A percentile compares a stretch with the other conserved stretches of the same genome.
phyloP scores from a whole-genome alignment of 2,797 vertebrate species.

The Sparidentex hasta region DNA sequence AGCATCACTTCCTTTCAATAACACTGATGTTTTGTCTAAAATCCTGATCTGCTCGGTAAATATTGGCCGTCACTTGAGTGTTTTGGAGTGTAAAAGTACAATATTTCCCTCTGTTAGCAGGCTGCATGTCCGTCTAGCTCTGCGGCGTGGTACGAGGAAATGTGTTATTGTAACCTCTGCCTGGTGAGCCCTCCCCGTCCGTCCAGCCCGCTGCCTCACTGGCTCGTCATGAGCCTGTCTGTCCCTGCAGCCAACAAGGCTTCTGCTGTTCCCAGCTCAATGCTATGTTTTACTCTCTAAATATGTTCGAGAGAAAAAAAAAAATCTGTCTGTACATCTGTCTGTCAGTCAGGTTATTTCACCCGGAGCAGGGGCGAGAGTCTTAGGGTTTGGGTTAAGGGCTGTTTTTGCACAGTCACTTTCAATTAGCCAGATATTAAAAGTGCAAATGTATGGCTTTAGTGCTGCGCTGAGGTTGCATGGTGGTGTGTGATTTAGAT shows the following conservation, averaged over 20 bases:
- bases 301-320: constrained; percentile 76
- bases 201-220: constrained; percentile 77
- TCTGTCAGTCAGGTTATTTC: constrained; percentile 75
- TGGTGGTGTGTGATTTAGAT: constrained; percentile 45
- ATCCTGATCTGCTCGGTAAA: not conserved
- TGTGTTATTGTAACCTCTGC: constrained; percentile 82
- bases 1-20: no score
- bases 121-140: constrained; percentile 55
- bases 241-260: constrained; percentile 83
- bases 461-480: constrained; percentile 40
- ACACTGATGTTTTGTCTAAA: not conserved
- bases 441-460: constrained; percentile 46
- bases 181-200: constrained; percentile 66
- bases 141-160: constrained; percentile 53
- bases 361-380: constrained; percentile 51
- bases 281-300: constrained; percentile 80
- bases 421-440: constrained; percentile 72
- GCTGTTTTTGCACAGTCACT: constrained; percentile 70
- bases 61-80: not conserved
- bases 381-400: constrained; percentile 62
- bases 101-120: constrained; percentile 33
- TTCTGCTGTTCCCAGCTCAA: constrained; percentile 81
- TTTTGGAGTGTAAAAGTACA: not conserved
- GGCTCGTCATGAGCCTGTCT: constrained; percentile 75
- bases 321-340: constrained; percentile 73